Evolutionary conservation across 2,113 vertebrate species (phyloP).

Genomic region (Cricetomys ansorgei): DNA sequence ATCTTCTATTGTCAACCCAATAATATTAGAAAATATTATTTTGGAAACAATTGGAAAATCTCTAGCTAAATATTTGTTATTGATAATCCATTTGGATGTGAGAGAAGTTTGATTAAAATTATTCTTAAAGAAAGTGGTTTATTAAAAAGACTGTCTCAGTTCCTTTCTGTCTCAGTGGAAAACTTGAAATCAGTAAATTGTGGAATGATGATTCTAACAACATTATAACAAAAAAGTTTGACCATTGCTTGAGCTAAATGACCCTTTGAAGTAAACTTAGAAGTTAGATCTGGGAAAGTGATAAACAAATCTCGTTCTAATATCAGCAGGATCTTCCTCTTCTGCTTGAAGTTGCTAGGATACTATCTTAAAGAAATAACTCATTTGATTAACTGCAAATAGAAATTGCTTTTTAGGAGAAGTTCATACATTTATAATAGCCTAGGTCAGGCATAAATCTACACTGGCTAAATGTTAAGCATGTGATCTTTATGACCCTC

Average conservation of each 20-base stretch:
- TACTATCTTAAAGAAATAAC: conserved; percentile 87
- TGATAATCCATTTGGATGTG: neutral
- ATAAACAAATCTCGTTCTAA: conserved; percentile 79
- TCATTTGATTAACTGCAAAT: conserved; percentile 88
- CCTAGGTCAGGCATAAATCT: conserved; percentile 73
- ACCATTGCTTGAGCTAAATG: conserved; percentile 75
- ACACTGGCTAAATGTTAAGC: conserved; percentile 84
- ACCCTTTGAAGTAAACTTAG: conserved; percentile 76
- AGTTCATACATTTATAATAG: conserved; percentile 84
- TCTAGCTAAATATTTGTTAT: conserved; percentile 25
- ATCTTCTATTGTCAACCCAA: neutral
- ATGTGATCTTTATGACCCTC: conserved; percentile 74
- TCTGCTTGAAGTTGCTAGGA: conserved; percentile 85
- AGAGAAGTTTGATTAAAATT: conserved; percentile 32
- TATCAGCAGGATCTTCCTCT: conserved; percentile 80
- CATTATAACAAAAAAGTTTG: conserved; percentile 61
- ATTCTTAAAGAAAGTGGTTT: conserved; percentile 16
- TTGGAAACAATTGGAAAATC: conserved; percentile 40
- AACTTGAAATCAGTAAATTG: conserved; percentile 45
- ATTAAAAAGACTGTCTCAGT: neutral
- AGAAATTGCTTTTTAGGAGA: conserved; percentile 79
- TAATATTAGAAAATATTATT: conserved; percentile 36
- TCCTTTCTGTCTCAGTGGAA: neutral
- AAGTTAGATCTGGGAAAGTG: conserved; percentile 78
- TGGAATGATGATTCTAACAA: conserved; percentile 61